Conservation (phyloP, 1,140 invertebrate species). For the Drosophila nasuta region DNA sequence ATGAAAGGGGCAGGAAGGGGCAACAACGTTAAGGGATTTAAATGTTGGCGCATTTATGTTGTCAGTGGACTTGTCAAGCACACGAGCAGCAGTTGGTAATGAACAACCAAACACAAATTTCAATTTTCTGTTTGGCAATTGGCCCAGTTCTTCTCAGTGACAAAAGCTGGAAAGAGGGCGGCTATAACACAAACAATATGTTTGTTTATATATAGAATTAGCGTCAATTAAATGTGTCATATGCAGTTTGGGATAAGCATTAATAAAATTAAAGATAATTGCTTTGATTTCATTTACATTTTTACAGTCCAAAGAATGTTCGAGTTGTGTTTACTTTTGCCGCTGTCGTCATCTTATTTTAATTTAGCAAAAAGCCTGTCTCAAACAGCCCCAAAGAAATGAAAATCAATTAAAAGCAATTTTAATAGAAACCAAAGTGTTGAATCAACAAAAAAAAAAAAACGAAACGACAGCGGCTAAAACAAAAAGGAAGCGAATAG, state of each 20-base stretch:
- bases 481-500: slow-evolving; percentile 23
- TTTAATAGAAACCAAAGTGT: slow-evolving; percentile 58
- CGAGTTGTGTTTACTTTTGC: background rate
- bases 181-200: background rate
- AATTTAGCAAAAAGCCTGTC: slow-evolving; percentile 54
- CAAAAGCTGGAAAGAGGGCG: slow-evolving; percentile 2
- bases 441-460: slow-evolving; percentile 42
- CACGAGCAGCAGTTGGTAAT: slow-evolving; percentile 45
- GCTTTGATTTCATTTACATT: slow-evolving; percentile 7
- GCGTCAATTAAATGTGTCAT: slow-evolving; percentile 62
- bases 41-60: slow-evolving; percentile 78
- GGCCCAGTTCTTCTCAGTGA: slow-evolving; percentile 54
- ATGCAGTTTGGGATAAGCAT: slow-evolving; percentile 42
- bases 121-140: slow-evolving; percentile 69
- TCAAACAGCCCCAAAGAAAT: background rate
- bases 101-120: slow-evolving; percentile 56
- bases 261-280: slow-evolving; percentile 8
- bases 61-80: slow-evolving; percentile 68
- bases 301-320: slow-evolving; percentile 12
- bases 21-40: slow-evolving; percentile 49
- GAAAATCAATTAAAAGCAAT: slow-evolving; percentile 54
- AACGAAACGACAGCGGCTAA: slow-evolving; percentile 3
- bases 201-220: slow-evolving; percentile 22
- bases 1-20: background rate
- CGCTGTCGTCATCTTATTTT: slow-evolving; percentile 5